These are phyloP conservation scores for human (Homo sapiens) DNA, from an alignment of 2,113 vertebrate species.

Conservation along the genomic window DNA sequence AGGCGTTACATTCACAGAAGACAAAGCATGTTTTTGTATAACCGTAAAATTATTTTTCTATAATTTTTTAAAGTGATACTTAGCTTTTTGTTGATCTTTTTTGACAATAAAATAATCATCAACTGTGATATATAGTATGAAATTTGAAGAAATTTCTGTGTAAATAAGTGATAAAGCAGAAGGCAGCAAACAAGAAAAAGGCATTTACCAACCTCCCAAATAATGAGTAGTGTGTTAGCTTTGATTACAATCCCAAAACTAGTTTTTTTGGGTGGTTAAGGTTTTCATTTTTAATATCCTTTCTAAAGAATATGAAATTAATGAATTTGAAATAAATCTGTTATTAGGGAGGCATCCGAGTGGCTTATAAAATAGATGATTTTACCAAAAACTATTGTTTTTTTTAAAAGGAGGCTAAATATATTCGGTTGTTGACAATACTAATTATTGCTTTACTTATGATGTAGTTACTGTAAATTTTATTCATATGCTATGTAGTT, in stretches of 20 bases:
- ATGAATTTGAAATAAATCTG: conserved; percentile 26
- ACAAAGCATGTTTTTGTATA: background rate
- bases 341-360: background rate
- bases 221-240: background rate
- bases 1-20: background rate
- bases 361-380: conserved; percentile 1
- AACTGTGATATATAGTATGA: background rate
- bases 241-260: background rate
- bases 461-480: conserved; percentile 30
- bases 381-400: background rate
- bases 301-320: conserved; percentile 11
- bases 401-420: background rate
- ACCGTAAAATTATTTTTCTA: background rate
- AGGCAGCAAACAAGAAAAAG: background rate
- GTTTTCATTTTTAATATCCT: background rate
- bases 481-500: background rate
- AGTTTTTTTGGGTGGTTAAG: background rate
- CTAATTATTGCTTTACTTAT: conserved; percentile 29
- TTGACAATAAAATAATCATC: background rate
- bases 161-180: background rate
- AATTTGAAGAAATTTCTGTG: background rate
- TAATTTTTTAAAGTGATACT: background rate
- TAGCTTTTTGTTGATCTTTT: background rate
- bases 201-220: background rate
- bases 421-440: background rate